Percentiles rank a stretch among this genome's conserved stretches.
These are phyloP conservation scores for Hirundichthys speculiger DNA, from an alignment of 2,113 vertebrate species.

Conservation along the genomic window DNA sequence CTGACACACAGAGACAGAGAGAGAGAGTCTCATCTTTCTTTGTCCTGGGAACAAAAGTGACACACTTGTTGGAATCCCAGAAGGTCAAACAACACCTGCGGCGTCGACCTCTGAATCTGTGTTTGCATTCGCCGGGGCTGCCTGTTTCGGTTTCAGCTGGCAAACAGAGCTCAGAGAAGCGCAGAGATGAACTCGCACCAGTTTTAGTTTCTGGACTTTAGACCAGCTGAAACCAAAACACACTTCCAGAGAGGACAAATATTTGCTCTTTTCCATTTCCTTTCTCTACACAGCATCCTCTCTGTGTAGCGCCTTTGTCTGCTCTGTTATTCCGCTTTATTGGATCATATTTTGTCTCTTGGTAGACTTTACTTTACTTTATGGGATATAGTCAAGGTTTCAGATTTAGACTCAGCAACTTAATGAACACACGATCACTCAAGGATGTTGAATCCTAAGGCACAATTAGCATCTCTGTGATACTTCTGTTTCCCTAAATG, in stretches of 20 bases:
- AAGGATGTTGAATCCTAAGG: slow-evolving; percentile 5
- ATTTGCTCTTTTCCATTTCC: slow-evolving; percentile 56
- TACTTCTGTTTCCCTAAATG: no score
- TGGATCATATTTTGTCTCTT: slow-evolving; percentile 42
- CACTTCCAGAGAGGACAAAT: slow-evolving; percentile 47
- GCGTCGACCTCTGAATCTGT: slow-evolving; percentile 5
- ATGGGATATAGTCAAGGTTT: slow-evolving; percentile 40
- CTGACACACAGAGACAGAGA: slow-evolving; percentile 2
- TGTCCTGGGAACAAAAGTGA: slow-evolving; percentile 25
- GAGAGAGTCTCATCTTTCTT: slow-evolving; percentile 25
- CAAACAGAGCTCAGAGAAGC: not conserved
- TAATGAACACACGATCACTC: slow-evolving; percentile 9
- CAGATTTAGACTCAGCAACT: slow-evolving; percentile 21
- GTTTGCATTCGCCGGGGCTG: slow-evolving; percentile 5
- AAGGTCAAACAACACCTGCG: slow-evolving; percentile 49
- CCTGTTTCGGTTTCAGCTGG: slow-evolving; percentile 27
- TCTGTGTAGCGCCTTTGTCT: not conserved
- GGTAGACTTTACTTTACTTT: slow-evolving; percentile 12
- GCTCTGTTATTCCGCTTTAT: not conserved
- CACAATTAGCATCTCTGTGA: slow-evolving; percentile 1
- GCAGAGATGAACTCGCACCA: no score
- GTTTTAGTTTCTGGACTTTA: slow-evolving; percentile 63
- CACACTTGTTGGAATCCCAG: slow-evolving; percentile 26
- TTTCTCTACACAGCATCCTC: slow-evolving; percentile 13
- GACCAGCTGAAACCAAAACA: slow-evolving; percentile 77